Percentiles rank a stretch among this genome's conserved stretches.
Evolutionary conservation across 2,888 invertebrate genomes (phyloP).

Genomic region (Luffia ferchaultella): DNA sequence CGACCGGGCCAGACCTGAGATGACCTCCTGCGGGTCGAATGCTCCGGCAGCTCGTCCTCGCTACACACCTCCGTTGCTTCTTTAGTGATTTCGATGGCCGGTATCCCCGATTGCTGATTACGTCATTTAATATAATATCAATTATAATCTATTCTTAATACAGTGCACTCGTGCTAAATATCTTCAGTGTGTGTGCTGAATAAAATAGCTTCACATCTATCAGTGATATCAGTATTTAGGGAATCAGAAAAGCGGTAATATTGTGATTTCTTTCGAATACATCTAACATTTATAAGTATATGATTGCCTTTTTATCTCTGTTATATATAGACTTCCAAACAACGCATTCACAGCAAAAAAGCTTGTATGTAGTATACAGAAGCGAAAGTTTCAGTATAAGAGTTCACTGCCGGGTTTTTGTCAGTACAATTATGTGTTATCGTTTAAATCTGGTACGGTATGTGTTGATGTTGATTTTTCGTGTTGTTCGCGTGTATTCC

Average conservation of each 20-base stretch:
- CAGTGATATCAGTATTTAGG: neutral
- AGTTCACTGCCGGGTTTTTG: conserved; percentile 40
- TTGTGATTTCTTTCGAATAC: too few relatives aligned
- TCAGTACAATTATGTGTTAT: neutral
- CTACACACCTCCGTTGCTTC: conserved; percentile 76
- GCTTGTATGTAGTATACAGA: conserved; percentile 26
- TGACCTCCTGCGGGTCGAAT: conserved; percentile 32
- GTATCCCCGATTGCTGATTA: conserved; percentile 65
- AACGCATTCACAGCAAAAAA: conserved; percentile 32
- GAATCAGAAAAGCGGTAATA: too few relatives aligned
- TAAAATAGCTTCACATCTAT: neutral
- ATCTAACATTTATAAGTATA: too few relatives aligned
- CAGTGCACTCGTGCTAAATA: conserved; percentile 8
- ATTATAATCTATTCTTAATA: conserved; percentile 34
- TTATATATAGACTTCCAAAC: neutral
- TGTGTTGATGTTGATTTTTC: neutral
- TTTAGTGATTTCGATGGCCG: conserved; percentile 81
- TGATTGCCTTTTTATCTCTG: too few relatives aligned
- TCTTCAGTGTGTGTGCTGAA: neutral
- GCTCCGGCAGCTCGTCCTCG: conserved; percentile 68
- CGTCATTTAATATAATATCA: conserved; percentile 32
- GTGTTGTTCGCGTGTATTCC: neutral
- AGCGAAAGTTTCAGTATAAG: conserved; percentile 38
- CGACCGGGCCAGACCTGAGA: conserved; percentile 62
- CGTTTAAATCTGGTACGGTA: neutral